A percentile compares a stretch with the other conserved stretches of the same genome.
Conservation (phyloP, 2,113 vertebrate species). For the Grammatotria lemairii region DNA sequence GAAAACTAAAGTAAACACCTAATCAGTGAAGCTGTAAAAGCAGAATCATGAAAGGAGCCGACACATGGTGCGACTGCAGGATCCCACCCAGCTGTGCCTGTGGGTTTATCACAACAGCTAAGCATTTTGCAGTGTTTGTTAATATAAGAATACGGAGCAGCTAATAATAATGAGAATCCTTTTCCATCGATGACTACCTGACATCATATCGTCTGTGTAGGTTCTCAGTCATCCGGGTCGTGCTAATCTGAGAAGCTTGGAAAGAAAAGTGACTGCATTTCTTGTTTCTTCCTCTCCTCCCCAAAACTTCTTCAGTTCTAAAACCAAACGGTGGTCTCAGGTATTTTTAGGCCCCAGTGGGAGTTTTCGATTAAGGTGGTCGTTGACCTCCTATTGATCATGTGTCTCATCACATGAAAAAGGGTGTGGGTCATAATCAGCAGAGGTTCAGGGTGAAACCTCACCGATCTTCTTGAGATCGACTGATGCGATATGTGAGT, state of each 20-base stretch:
- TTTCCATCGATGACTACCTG: not conserved
- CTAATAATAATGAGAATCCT: not conserved
- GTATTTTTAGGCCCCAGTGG: not conserved
- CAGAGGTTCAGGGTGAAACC: fast-evolving
- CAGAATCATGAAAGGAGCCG: not conserved
- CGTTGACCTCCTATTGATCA: not conserved
- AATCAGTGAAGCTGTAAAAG: not conserved
- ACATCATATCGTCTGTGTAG: fast-evolving
- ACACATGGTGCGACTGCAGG: not conserved
- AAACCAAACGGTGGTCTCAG: not conserved
- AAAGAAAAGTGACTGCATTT: not conserved
- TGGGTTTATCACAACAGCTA: not conserved
- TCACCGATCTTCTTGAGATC: not conserved
- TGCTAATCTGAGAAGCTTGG: not conserved
- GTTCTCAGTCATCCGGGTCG: not conserved
- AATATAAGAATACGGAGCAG: not conserved
- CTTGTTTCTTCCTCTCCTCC: not conserved
- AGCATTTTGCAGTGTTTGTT: not conserved
- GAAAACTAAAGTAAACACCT: not conserved
- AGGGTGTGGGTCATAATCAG: fast-evolving
- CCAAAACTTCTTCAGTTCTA: not conserved
- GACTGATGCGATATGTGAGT: not conserved
- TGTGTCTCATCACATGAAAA: not conserved
- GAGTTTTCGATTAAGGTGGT: not conserved
- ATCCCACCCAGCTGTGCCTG: not conserved